Conservation (phyloP, 2,113 vertebrate genomes). For the Toxotes jaculatrix region DNA sequence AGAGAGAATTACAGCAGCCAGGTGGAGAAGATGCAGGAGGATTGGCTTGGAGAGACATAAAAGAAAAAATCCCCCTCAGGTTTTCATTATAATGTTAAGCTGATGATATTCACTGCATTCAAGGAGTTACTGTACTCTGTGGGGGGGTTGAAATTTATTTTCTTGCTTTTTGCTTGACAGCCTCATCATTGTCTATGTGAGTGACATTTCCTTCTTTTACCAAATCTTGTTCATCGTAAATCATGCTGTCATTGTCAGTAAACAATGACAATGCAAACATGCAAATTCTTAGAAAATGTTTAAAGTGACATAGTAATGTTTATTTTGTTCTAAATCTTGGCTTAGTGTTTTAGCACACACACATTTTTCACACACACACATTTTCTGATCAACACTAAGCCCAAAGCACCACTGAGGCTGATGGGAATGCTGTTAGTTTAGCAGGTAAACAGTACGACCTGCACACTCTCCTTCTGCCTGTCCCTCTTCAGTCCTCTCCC, state of each 20-base stretch:
- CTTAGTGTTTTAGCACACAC: background rate
- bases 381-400: too few species aligned
- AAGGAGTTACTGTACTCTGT: constrained; percentile 23
- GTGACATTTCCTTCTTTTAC: background rate
- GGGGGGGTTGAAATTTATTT: constrained; percentile 1
- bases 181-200: constrained; percentile 17
- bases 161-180: constrained; percentile 32
- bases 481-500: constrained; percentile 8
- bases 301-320: too few species aligned
- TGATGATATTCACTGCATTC: constrained; percentile 38
- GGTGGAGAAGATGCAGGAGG: constrained; percentile 58
- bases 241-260: too few species aligned
- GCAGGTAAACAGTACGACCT: too few species aligned
- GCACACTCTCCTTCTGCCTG: constrained; percentile 26
- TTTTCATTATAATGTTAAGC: constrained; percentile 42
- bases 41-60: constrained; percentile 65
- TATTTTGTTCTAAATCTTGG: too few species aligned
- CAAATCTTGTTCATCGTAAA: too few species aligned
- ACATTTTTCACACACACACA: too few species aligned
- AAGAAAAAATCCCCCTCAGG: constrained; percentile 48
- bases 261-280: too few species aligned
- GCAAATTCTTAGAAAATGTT: too few species aligned
- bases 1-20: constrained; percentile 65
- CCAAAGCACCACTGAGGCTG: background rate
- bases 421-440: background rate